These are phyloP conservation scores for Anabacerthia variegaticeps DNA, from an alignment of 2,797 vertebrate species.

Conservation along the genomic window DNA sequence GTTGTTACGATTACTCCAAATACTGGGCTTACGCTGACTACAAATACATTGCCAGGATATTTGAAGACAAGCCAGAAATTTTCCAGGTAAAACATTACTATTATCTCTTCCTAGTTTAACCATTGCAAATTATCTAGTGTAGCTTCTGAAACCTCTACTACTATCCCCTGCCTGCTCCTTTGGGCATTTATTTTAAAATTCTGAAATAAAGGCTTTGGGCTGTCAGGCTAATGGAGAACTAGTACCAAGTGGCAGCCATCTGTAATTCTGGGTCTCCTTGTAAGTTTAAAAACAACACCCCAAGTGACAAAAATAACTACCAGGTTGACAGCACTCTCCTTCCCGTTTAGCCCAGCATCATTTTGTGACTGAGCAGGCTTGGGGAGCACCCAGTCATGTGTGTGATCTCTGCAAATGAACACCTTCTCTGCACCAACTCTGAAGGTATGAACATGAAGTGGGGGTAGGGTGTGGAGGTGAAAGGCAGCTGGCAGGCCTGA, in stretches of 20 bases:
- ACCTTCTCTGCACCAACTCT: neutral
- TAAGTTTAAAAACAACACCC: neutral
- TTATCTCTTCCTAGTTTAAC: neutral
- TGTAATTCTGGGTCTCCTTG: neutral
- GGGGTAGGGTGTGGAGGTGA: neutral
- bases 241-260: neutral
- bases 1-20: conserved; percentile 77
- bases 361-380: neutral
- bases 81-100: conserved; percentile 85
- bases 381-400: neutral
- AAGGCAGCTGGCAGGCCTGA: neutral
- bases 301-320: neutral
- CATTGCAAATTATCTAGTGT: neutral
- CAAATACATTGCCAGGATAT: conserved; percentile 88
- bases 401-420: neutral
- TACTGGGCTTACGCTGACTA: conserved; percentile 98
- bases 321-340: neutral
- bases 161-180: neutral
- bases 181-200: neutral
- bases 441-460: neutral
- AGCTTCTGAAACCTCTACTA: neutral
- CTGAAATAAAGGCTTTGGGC: neutral
- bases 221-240: neutral
- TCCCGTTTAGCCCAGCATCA: neutral
- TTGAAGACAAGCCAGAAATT: conserved; percentile 84